Conservation (phyloP, 2,888 invertebrate genomes). For the Abrostola tripartita region DNA sequence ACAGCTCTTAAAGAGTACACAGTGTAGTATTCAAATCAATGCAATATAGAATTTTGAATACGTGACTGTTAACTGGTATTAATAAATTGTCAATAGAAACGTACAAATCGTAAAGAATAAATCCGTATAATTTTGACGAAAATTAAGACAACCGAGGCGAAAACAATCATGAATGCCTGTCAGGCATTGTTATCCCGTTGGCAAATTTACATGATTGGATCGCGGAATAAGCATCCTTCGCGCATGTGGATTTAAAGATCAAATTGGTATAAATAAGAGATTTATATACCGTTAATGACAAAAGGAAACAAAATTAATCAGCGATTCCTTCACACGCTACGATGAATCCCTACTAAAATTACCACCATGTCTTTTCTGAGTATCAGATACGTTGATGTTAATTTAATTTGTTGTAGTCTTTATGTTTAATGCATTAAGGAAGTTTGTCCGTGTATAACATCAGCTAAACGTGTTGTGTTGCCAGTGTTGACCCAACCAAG, state of each 20-base stretch:
- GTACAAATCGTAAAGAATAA: background rate
- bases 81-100: background rate
- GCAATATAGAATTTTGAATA: slow-evolving; percentile 27
- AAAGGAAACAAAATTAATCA: slow-evolving; percentile 37
- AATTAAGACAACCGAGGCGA: slow-evolving; percentile 6
- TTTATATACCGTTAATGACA: slow-evolving; percentile 31
- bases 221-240: slow-evolving; percentile 18
- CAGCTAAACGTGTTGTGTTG: slow-evolving; percentile 52
- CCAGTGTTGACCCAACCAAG: slow-evolving; percentile 68
- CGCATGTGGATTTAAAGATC: slow-evolving; percentile 18
- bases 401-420: slow-evolving; percentile 55
- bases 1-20: slow-evolving; percentile 52
- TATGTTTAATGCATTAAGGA: slow-evolving; percentile 56
- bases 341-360: slow-evolving; percentile 34
- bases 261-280: slow-evolving; percentile 13
- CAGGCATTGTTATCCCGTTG: slow-evolving; percentile 3
- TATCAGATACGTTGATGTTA: slow-evolving; percentile 44
- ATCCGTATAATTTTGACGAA: slow-evolving; percentile 2
- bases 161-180: slow-evolving; percentile 3
- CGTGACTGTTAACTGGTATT: background rate
- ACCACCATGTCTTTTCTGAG: slow-evolving; percentile 34
- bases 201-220: slow-evolving; percentile 19
- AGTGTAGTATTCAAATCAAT: slow-evolving; percentile 56
- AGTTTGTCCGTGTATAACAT: slow-evolving; percentile 48
- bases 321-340: slow-evolving; percentile 38